These are phyloP conservation scores for Melanargia galathea DNA, from an alignment of 2,888 invertebrate species.

Conservation along the genomic window DNA sequence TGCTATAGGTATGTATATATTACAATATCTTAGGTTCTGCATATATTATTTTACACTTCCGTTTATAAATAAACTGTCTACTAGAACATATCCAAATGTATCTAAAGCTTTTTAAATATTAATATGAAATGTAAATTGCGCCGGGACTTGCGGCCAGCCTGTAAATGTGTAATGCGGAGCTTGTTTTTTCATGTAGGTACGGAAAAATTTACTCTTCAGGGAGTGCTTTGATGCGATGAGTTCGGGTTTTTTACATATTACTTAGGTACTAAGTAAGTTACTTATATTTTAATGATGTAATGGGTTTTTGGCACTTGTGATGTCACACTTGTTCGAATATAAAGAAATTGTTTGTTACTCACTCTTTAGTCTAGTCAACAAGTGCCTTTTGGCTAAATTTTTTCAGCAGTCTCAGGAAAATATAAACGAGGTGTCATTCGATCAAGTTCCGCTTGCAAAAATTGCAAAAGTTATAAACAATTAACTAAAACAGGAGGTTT, in stretches of 20 bases:
- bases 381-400: no score
- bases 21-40: no score
- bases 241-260: conserved; percentile 16
- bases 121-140: conserved; percentile 67
- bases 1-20: no score
- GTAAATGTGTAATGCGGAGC: conserved; percentile 42
- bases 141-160: conserved; percentile 55
- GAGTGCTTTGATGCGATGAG: conserved; percentile 23
- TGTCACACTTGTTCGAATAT: background rate
- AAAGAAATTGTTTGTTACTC: background rate
- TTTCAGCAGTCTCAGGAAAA: no score
- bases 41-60: no score
- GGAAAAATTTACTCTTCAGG: conserved; percentile 22
- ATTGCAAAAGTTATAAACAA: no score
- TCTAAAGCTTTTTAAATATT: conserved; percentile 56
- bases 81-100: conserved; percentile 36
- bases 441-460: no score
- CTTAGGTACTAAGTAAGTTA: no score
- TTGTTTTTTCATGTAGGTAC: conserved; percentile 31
- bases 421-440: no score
- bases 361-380: no score
- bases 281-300: conserved; percentile 12
- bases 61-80: conserved; percentile 34
- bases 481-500: no score
- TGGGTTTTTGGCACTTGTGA: background rate